Evolutionary conservation across 2,113 vertebrate species (phyloP), one percentile per base, ranked within the genome.

Genomic region (Corythoichthys haematopterus): DNA sequence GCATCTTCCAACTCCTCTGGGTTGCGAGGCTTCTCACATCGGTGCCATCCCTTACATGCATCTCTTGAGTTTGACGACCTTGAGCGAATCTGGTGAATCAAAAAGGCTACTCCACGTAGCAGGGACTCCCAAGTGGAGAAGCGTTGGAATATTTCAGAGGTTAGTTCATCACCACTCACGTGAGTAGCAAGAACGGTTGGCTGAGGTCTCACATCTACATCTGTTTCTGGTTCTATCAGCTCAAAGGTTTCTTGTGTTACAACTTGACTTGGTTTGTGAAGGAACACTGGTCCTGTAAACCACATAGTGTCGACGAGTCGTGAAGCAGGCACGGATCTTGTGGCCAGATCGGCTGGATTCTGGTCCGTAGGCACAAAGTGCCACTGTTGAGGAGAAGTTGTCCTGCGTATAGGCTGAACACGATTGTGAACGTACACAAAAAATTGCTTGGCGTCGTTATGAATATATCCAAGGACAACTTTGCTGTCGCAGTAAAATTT

Each of bases 401-500:
- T 46, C 47, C 11, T 13, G 2, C 50, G 5, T 40, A 80, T 66
- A 1, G 6, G 33, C 5, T 74, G 67, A 13, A 73, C 55, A 2
- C 5, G 2, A 4, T 75, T 67, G 15, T 40, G 59, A 0, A 68
- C 66, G 36, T 62, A 68, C 2, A 47, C 52, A 52, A 43, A 65
- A 33, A 65, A 58, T 2, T 37, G 48, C 12, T 36, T 70, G 28
- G 56, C 43, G 3, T 75, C 43, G 45, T 73, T 78, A 7, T 43
- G 36, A 4, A 78, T 67, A 13, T 70, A 70, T 10, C 67, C 68
- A 33, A 60, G 63, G 15, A 73, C 53, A 0, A 75, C 66, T 6
- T 68, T 73, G 15, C 78, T 80, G 43, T 76, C 61, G 6, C 57
- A 70, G 15, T 67, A 68, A 3, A 58, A 78, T 4, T 51, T 70